Evolutionary conservation across 2,797 vertebrate species (phyloP).

Genomic region (Sparidentex hasta): DNA sequence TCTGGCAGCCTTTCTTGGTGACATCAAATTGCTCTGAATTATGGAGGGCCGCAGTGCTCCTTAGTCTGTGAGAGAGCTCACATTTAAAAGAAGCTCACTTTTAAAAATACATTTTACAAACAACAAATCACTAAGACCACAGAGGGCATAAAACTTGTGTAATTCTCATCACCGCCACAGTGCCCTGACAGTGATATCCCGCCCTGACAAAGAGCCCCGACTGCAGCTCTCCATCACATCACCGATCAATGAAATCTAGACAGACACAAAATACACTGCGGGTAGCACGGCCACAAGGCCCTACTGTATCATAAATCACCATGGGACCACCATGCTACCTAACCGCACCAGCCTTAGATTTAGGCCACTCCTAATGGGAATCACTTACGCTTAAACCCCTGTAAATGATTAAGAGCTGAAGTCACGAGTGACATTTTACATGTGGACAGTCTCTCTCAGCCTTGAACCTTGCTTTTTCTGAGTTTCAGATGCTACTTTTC

Average conservation of each 20-base stretch:
- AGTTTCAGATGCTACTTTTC: constrained; percentile 25
- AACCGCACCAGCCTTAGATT: constrained; percentile 64
- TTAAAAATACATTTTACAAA: constrained; percentile 49
- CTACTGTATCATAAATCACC: constrained; percentile 72
- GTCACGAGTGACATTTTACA: constrained; percentile 61
- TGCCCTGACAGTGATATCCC: constrained; percentile 41
- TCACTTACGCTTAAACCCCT: constrained; percentile 57
- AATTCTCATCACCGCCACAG: constrained; percentile 17
- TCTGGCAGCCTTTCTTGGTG: constrained; percentile 41
- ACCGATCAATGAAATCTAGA: constrained; percentile 58
- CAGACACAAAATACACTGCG: constrained; percentile 52
- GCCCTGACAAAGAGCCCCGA: constrained; percentile 41
- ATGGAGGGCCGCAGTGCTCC: constrained; percentile 27
- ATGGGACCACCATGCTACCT: constrained; percentile 73
- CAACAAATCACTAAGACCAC: constrained; percentile 39
- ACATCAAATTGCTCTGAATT: constrained; percentile 59
- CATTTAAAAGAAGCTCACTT: constrained; percentile 24
- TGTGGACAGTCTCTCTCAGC: constrained; percentile 33
- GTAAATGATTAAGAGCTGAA: constrained; percentile 71
- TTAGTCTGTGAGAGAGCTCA: constrained; percentile 35
- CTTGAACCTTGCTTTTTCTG: constrained; percentile 9
- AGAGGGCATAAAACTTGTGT: constrained; percentile 25
- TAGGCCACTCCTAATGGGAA: constrained; percentile 55
- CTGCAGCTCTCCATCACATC: constrained; percentile 52
- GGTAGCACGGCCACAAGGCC: constrained; percentile 47